Conservation (phyloP, 2,888 invertebrate species). For the Coleophora flavipennella region DNA sequence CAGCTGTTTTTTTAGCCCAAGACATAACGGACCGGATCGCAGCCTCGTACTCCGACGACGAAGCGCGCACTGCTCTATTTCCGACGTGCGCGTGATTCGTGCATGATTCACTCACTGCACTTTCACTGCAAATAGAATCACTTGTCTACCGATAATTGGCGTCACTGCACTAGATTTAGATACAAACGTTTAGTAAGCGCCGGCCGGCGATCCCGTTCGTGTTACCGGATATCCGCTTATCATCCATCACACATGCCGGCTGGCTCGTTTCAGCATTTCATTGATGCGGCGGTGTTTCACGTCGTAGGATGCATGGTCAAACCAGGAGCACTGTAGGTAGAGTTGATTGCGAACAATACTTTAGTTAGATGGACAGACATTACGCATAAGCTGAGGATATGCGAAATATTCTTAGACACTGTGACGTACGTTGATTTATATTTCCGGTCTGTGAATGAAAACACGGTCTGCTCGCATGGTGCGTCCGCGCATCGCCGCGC, state of each 20-base stretch:
- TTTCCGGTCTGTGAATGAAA: conserved; percentile 61
- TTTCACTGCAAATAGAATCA: conserved; percentile 54
- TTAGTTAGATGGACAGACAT: conserved; percentile 7
- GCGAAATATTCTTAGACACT: conserved; percentile 29
- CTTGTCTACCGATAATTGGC: conserved; percentile 42
- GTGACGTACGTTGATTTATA: conserved; percentile 57
- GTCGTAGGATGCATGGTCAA: no score
- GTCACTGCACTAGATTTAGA: conserved; percentile 32
- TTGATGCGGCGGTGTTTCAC: no score
- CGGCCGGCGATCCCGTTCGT: conserved; percentile 11
- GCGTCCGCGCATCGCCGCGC: conserved; percentile 21
- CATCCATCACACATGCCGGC: neutral
- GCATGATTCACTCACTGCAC: conserved; percentile 62
- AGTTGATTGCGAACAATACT: neutral
- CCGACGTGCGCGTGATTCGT: conserved; percentile 27
- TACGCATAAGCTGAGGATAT: conserved; percentile 20
- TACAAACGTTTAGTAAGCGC: conserved; percentile 13
- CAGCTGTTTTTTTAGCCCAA: neutral
- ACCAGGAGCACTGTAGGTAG: no score
- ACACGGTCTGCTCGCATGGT: conserved; percentile 46
- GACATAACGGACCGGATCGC: neutral
- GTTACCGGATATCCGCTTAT: conserved; percentile 6
- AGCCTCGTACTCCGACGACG: neutral
- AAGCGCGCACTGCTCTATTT: conserved; percentile 42
- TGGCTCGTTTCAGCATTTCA: no score